These are phyloP conservation scores for Loris lydekkerianus DNA, from an alignment of 2,797 vertebrate species.

Conservation along the genomic window DNA sequence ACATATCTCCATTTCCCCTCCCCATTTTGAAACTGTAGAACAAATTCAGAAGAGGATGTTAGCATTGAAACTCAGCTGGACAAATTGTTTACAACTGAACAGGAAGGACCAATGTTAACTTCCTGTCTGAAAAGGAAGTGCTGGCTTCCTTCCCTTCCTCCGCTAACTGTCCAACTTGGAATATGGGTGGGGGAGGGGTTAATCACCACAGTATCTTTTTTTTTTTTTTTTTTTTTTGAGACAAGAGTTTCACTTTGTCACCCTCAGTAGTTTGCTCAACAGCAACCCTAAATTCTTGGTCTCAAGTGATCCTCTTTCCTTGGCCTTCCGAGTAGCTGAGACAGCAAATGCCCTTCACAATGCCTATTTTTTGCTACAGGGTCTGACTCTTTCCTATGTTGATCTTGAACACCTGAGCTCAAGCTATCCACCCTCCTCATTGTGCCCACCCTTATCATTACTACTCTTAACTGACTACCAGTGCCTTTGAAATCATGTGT, in stretches of 20 bases:
- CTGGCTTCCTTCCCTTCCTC: constrained; percentile 87
- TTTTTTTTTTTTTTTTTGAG: too few relatives aligned
- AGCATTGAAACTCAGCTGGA: constrained; percentile 85
- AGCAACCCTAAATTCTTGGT: too few relatives aligned
- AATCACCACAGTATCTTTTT: background rate
- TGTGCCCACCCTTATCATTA: background rate
- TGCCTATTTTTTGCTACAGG: too few relatives aligned
- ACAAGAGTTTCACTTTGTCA: too few relatives aligned
- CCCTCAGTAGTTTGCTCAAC: too few relatives aligned
- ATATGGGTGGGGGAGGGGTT: constrained; percentile 19
- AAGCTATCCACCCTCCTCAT: too few relatives aligned
- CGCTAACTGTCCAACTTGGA: constrained; percentile 75
- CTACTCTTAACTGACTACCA: background rate
- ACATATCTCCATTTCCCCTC: constrained; percentile 26
- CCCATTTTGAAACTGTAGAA: constrained; percentile 77
- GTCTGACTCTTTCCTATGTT: too few relatives aligned
- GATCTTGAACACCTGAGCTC: too few relatives aligned
- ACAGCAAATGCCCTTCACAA: too few relatives aligned
- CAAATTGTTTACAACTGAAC: constrained; percentile 86
- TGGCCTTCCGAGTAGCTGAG: too few relatives aligned
- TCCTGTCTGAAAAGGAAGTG: constrained; percentile 90
- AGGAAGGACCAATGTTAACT: constrained; percentile 89
- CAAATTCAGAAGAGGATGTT: constrained; percentile 82
- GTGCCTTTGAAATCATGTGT: background rate
- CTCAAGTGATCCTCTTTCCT: too few relatives aligned